Percentiles rank a stretch among this genome's conserved stretches.
phyloP scores from a whole-genome alignment of 2,888 invertebrate species.

The Nymphalis c-album region DNA sequence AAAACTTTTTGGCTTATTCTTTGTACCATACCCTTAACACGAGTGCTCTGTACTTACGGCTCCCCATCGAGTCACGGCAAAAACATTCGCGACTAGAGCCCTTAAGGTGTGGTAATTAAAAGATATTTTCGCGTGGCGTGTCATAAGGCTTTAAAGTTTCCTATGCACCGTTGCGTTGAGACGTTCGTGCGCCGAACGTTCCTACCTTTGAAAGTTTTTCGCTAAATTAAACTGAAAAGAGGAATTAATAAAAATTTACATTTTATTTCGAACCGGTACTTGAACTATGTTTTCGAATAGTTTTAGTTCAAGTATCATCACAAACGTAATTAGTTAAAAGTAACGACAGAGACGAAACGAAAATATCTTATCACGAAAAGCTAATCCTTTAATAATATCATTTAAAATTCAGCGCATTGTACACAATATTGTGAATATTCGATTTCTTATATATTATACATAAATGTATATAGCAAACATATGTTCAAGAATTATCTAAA shows the following conservation, averaged over 20 bases:
- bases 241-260: conserved; percentile 58
- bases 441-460: too few relatives aligned
- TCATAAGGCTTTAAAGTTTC: conserved; percentile 60
- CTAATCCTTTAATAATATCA: too few relatives aligned
- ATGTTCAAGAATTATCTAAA: too few relatives aligned
- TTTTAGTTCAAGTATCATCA: conserved; percentile 19
- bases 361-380: not conserved
- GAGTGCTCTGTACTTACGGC: conserved; percentile 60
- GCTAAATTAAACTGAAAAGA: conserved; percentile 66
- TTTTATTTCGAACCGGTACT: conserved; percentile 35
- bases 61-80: conserved; percentile 51
- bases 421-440: too few relatives aligned
- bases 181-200: conserved; percentile 56
- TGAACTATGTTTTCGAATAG: conserved; percentile 25
- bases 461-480: too few relatives aligned
- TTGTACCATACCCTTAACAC: conserved; percentile 51
- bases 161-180: conserved; percentile 58
- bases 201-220: conserved; percentile 63
- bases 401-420: too few relatives aligned
- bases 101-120: conserved; percentile 73
- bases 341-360: not conserved
- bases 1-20: conserved; percentile 4
- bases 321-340: not conserved
- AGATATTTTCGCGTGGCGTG: conserved; percentile 72
- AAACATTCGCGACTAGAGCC: conserved; percentile 64